Evolutionary conservation across 1,140 invertebrate genomes (phyloP), one percentile per base, ranked within the genome.

Genomic region (Marisa cornuarietis): DNA sequence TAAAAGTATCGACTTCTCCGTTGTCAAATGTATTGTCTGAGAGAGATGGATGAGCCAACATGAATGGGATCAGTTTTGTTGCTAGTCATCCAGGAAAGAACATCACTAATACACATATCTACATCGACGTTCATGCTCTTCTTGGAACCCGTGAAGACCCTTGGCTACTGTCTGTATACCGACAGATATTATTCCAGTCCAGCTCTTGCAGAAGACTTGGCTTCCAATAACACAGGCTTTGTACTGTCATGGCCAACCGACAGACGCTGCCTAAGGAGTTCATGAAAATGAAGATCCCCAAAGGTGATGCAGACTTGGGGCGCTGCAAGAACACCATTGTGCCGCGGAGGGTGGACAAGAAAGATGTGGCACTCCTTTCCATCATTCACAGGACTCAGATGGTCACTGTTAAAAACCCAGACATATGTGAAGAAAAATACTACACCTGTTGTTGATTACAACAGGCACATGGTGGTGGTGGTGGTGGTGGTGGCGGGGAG

Each of bases 401-500:
- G 49, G 10, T 24, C 18, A 9, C 4, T 0, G 62, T n/a, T 72
- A 14, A 74, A 80, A 24, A 51, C 49, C 13, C 61, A 79, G 31
- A 49, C n/a, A 18, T 77, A 26, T 71, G 9, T 62, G 66, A 26
- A n/a, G 20, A 14, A 78, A n/a, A 80, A 80, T 52, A 10, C 58
- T 5, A 42, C 52, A 14, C 3, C 24, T 2, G 49, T 69, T 18
- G 20, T 65, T 14, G 24, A 54, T 13, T 76, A 76, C 54, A 80
- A 80, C 58, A 18, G 68, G 24, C 51, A 68, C 26, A 80, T 80
- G 72, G 54, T n/a, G n/a, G n/a, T n/a, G n/a, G n/a, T n/a, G n/a
- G n/a, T n/a, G n/a, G n/a, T n/a, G n/a, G n/a, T n/a, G n/a, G n/a
- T n/a, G n/a, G n/a, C n/a, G 54, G 31, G 79, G 79, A 8, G 62